phyloP scores from a whole-genome alignment of 2,113 vertebrate species.

The Nymphicus hollandicus region DNA sequence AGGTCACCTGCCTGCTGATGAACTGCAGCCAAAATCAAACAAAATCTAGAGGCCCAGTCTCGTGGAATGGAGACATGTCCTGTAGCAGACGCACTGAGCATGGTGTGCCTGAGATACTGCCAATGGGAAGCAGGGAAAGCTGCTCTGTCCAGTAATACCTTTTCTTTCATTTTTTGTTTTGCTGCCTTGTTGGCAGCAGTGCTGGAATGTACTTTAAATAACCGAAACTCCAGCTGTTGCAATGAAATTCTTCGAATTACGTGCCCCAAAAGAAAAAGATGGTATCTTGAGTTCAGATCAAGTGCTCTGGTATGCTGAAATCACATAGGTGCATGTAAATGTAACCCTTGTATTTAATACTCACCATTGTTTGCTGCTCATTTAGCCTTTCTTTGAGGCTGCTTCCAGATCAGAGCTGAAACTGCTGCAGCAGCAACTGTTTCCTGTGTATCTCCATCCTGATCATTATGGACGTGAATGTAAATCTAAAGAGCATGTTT shows the following conservation, averaged over 20 bases:
- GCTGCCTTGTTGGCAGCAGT: conserved; percentile 32
- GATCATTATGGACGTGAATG: neutral
- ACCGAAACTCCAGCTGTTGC: conserved; percentile 49
- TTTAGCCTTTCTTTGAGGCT: neutral
- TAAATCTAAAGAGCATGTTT: neutral
- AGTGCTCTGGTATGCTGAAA: neutral
- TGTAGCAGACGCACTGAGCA: neutral
- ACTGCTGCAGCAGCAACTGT: neutral
- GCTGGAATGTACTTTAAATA: conserved; percentile 53
- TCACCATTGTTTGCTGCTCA: neutral
- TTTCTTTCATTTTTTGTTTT: conserved; percentile 34
- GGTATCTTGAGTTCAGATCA: conserved; percentile 22
- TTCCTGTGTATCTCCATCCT: neutral
- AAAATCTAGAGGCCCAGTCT: neutral
- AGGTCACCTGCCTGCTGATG: neutral
- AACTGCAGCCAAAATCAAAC: neutral
- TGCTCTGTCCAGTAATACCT: neutral
- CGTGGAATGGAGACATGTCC: neutral
- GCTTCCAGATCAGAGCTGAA: neutral
- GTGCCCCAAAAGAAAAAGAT: neutral
- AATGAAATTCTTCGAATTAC: conserved; percentile 21
- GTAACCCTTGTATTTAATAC: neutral
- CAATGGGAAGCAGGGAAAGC: neutral
- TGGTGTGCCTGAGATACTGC: neutral
- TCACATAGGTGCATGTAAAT: neutral